Conservation (phyloP, 2,113 vertebrate genomes). For the Butorides virescens region DNA sequence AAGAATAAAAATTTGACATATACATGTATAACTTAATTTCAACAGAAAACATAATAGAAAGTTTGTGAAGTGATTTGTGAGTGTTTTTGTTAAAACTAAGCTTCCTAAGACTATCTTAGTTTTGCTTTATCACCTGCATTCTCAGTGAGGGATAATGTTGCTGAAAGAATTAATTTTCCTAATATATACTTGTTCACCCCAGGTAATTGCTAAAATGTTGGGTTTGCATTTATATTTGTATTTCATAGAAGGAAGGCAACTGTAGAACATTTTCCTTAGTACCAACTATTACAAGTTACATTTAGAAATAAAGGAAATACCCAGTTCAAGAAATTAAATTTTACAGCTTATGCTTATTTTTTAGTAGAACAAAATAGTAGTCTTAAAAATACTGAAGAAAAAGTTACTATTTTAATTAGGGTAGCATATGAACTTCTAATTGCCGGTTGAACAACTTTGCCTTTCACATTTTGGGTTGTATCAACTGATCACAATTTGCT, state of each 20-base stretch:
- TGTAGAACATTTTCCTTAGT: background rate
- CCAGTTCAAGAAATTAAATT: background rate
- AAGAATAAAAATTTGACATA: background rate
- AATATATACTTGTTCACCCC: background rate
- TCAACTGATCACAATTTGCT: background rate
- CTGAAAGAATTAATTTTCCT: conserved; percentile 52
- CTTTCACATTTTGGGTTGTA: background rate
- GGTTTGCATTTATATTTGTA: background rate
- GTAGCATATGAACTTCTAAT: background rate
- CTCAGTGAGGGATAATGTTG: conserved; percentile 19
- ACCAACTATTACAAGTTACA: background rate
- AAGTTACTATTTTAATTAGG: background rate
- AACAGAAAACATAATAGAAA: background rate
- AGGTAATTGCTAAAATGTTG: background rate
- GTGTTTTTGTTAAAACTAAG: background rate
- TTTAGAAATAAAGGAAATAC: background rate
- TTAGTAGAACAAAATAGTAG: background rate
- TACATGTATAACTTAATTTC: background rate
- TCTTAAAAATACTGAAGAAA: background rate
- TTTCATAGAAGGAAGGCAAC: background rate
- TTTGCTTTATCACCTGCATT: conserved; percentile 54
- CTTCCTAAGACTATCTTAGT: conserved; percentile 25
- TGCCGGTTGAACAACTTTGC: background rate
- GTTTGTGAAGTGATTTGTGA: background rate
- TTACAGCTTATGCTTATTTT: background rate